A percentile compares a stretch with the other conserved stretches of the same genome.
Evolutionary conservation across 2,113 vertebrate species (phyloP).

Genomic region (Carassius carassius): DNA sequence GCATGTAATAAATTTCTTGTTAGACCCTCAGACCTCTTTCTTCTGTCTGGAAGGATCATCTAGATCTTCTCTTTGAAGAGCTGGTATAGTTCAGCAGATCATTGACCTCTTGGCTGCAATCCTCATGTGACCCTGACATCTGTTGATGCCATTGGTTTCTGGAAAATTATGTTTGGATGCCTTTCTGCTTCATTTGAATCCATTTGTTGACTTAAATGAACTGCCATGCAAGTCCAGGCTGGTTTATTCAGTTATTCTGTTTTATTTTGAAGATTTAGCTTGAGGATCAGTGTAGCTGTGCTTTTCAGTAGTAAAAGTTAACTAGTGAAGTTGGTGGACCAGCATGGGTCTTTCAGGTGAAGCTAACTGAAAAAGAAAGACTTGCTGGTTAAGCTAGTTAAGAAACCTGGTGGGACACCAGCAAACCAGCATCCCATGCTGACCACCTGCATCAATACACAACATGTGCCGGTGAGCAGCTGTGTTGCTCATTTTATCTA

Average conservation of each 20-base stretch:
- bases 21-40: slow-evolving; percentile 1
- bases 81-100: slow-evolving; percentile 7
- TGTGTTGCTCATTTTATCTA: too few species aligned
- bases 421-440: neutral
- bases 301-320: neutral
- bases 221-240: neutral
- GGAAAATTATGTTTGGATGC: neutral
- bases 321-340: neutral
- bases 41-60: slow-evolving; percentile 4
- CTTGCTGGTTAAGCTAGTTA: neutral
- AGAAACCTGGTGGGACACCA: neutral
- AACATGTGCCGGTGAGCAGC: neutral
- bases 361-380: neutral
- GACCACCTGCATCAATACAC: neutral
- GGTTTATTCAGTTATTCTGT: neutral
- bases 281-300: neutral
- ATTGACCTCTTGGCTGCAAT: slow-evolving; percentile 29
- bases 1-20: neutral
- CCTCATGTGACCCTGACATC: slow-evolving; percentile 29
- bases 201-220: neutral
- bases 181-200: neutral
- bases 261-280: neutral
- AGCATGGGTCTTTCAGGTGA: neutral
- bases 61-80: slow-evolving; percentile 34
- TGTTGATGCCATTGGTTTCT: slow-evolving; percentile 41